phyloP scores from a whole-genome alignment of 2,113 vertebrate species.

The Clarias gariepinus region DNA sequence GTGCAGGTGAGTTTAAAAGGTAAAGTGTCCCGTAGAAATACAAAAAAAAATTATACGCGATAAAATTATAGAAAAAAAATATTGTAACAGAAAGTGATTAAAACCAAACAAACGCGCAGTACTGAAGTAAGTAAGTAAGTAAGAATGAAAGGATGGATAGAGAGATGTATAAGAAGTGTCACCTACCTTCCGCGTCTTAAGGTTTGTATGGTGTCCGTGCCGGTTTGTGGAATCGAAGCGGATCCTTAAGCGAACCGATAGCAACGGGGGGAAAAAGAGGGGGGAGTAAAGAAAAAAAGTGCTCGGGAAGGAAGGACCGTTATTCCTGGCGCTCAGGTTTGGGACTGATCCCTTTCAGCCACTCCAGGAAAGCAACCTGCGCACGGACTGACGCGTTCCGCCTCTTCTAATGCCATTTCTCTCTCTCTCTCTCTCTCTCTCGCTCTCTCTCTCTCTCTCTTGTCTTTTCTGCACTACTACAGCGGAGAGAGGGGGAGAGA shows the following conservation, averaged over 20 bases:
- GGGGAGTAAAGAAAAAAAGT: constrained; percentile 61
- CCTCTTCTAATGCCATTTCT: constrained; percentile 99
- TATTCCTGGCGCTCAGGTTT: constrained; percentile 99
- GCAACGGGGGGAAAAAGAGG: constrained; percentile 54
- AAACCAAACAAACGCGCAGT: background rate
- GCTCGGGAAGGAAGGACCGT: constrained; percentile 94
- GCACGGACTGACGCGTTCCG: constrained; percentile 99
- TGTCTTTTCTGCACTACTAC: constrained; percentile 85
- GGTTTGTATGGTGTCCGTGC: constrained; percentile 79
- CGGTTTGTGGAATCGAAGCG: constrained; percentile 80
- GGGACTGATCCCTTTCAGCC: constrained; percentile 99
- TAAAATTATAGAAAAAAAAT: constrained; percentile 1
- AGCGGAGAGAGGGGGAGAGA: constrained; percentile 21
- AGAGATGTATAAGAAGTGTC: constrained; percentile 36
- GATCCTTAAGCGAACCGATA: constrained; percentile 87
- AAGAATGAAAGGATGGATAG: background rate
- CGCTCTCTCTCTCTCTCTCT: constrained; percentile 73
- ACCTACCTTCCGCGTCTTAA: constrained; percentile 81
- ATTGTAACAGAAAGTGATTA: background rate
- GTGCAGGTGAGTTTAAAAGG: constrained; percentile 79
- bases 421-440: constrained; percentile 62
- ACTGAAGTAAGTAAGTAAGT: background rate
- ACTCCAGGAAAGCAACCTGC: constrained; percentile 99
- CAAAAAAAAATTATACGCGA: background rate
- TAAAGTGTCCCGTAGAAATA: constrained; percentile 26